Base-by-base conservation (phyloP, 1,140 invertebrate genomes). In the Drosophila sp. region DNA sequence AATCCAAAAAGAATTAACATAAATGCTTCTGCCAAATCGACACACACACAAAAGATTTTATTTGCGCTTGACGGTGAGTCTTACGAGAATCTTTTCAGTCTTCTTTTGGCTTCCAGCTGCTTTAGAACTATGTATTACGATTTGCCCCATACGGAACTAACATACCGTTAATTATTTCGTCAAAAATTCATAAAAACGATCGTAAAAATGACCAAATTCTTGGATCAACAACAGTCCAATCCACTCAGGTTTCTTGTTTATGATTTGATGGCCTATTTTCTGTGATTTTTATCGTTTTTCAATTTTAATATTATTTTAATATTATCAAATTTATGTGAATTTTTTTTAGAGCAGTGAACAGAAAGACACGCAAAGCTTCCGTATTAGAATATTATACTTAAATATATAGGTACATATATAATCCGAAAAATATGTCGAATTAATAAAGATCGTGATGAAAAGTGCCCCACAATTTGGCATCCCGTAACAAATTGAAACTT, bases 251-350 rank as follows among this genome's bases (percentile, higher is more conserved):
- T 41, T 62, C 38, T 55, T 78, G 47, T 76, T 75, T 64, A 81
- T 60, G 72, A 23, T 72, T 69, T 72, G 35, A 72, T 79, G 80
- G 73, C 73, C 73, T 76, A 76, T 76, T 69, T 76, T 76, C 66
- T 32, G 25, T 41, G 73, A 64, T 76, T 76, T 76, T 64, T 64
- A 76, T 70, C n/a, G 23, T 17, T 25, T 58, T 35, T 35, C 30
- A 60, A 66, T 69, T 50, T 60, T 54, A 75, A 74, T 74, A 67
- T 50, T 56, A 61, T 61, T 57, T 74, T 57, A 67, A 61, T 75
- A 75, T 23, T n/a, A 69, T 69, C 11, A 32, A 69, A 63, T 76
- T 75, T 57, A 41, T 44, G 65, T 63, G 58, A 25, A 30, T 73
- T 35, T 40, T 58, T 57, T 55, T 61, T 69, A 33, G 72, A 73